Evolutionary conservation across 2,888 invertebrate genomes (phyloP).

Genomic region (Halocaridina rubra): DNA sequence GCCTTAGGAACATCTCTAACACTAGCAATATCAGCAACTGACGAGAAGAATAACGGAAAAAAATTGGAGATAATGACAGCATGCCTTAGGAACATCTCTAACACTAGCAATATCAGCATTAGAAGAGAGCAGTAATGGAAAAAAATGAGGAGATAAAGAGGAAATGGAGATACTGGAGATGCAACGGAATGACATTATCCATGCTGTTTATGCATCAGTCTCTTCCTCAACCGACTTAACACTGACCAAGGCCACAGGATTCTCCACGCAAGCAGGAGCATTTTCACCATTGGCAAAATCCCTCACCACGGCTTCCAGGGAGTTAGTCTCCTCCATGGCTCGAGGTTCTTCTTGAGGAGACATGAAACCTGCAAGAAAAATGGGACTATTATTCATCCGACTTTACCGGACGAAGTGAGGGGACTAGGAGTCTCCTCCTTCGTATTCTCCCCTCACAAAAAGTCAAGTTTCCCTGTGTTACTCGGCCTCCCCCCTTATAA

Average conservation of each 20-base stretch:
- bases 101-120: too few relatives aligned
- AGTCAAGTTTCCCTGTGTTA: too few relatives aligned
- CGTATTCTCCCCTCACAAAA: not conserved
- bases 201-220: conserved; percentile 29
- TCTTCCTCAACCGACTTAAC: conserved; percentile 29
- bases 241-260: conserved; percentile 53
- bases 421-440: not conserved
- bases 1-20: too few relatives aligned
- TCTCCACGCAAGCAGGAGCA: not conserved
- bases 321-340: not conserved
- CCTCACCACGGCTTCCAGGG: conserved; percentile 42
- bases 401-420: not conserved
- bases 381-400: not conserved
- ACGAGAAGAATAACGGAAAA: not conserved
- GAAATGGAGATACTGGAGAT: not conserved
- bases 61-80: too few relatives aligned
- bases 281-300: conserved; percentile 24
- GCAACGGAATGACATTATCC: not conserved
- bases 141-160: not conserved
- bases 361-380: conserved; percentile 41
- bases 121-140: not conserved
- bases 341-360: conserved; percentile 46
- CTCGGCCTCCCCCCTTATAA: too few relatives aligned
- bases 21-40: too few relatives aligned
- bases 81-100: too few relatives aligned